Percentiles rank a stretch among this genome's conserved stretches.
These are phyloP conservation scores for Sorex araneus DNA, from an alignment of 2,113 vertebrate genomes.

Conservation along the genomic window DNA sequence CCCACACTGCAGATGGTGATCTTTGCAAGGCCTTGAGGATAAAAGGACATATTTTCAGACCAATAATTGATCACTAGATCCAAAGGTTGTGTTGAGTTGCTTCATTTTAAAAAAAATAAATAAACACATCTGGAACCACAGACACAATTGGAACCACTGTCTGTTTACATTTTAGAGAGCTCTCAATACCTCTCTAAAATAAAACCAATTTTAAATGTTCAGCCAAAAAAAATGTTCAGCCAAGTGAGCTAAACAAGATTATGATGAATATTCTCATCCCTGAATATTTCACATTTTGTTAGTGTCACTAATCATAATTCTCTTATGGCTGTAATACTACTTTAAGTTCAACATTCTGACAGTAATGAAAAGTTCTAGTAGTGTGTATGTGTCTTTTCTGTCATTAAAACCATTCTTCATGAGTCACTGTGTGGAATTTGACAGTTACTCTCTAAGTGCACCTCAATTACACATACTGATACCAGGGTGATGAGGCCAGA, in stretches of 20 bases:
- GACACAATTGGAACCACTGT: constrained; percentile 69
- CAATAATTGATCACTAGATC: constrained; percentile 50
- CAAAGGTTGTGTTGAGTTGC: constrained; percentile 19
- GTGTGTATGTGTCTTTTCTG: not conserved
- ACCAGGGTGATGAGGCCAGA: not conserved
- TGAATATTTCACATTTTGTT: constrained; percentile 70
- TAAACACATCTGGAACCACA: constrained; percentile 70
- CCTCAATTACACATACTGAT: not conserved
- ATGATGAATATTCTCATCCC: constrained; percentile 61
- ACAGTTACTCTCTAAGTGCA: not conserved
- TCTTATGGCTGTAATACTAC: not conserved
- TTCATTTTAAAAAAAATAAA: constrained; percentile 1
- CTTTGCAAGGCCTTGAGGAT: constrained; percentile 10
- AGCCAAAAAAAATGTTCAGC: constrained; percentile 47
- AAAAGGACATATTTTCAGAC: constrained; percentile 44
- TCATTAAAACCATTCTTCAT: not conserved
- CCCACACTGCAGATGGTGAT: not conserved
- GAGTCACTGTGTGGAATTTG: not conserved
- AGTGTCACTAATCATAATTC: constrained; percentile 40
- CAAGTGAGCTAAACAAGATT: constrained; percentile 51
- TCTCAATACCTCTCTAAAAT: constrained; percentile 65
- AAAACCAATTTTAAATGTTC: constrained; percentile 55
- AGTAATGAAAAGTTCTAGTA: constrained; percentile 10
- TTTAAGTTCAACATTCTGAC: constrained; percentile 1
- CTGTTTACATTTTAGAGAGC: constrained; percentile 73